These are phyloP conservation scores for Hirundo rustica DNA, from an alignment of 2,797 vertebrate genomes.

Conservation along the genomic window DNA sequence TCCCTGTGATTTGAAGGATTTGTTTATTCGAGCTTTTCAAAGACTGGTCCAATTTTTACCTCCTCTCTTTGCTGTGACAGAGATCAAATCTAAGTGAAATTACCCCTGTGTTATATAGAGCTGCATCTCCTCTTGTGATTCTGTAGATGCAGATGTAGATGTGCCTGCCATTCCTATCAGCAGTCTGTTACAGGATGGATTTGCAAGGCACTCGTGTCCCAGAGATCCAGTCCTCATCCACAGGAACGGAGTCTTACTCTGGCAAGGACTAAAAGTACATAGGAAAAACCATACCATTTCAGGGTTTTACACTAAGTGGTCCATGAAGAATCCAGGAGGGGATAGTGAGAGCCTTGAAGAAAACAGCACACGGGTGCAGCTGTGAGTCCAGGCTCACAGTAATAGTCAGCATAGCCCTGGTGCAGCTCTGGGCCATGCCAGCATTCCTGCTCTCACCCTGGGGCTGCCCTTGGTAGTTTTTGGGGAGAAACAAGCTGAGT, in stretches of 20 bases:
- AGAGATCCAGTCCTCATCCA: background rate
- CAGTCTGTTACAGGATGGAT: background rate
- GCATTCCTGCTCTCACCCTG: accelerated
- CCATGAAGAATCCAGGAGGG: background rate
- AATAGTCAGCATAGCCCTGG: accelerated
- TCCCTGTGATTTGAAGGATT: background rate
- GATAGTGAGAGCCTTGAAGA: background rate
- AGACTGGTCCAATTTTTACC: background rate
- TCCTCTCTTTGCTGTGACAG: background rate
- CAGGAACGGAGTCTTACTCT: background rate
- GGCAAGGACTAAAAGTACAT: background rate
- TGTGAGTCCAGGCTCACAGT: background rate
- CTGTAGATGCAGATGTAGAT: background rate
- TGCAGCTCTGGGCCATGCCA: background rate
- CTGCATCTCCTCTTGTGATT: background rate
- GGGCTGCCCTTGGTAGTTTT: background rate
- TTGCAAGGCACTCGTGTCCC: background rate
- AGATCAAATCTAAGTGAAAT: slow-evolving; percentile 1
- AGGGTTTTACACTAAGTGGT: background rate
- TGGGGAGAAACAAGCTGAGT: background rate
- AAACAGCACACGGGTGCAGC: accelerated
- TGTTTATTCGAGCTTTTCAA: background rate
- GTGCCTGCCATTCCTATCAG: background rate
- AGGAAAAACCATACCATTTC: accelerated
- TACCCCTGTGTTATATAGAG: background rate